A percentile compares a stretch with the other conserved stretches of the same genome.
Conservation (phyloP, 2,113 vertebrate species). For the Semnornis frantzii region DNA sequence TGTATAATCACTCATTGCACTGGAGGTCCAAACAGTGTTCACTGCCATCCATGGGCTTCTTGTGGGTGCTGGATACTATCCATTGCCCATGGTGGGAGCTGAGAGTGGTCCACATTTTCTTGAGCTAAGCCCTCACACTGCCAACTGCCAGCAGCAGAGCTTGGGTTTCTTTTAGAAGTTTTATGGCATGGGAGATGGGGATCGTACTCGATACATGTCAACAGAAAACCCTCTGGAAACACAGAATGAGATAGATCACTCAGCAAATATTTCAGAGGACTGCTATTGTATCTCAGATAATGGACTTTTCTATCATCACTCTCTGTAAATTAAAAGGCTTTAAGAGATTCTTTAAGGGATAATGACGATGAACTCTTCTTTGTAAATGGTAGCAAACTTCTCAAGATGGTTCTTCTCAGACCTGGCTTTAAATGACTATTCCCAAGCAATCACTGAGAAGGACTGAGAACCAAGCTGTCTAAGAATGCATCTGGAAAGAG, state of each 20-base stretch:
- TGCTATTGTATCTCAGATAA: not conserved
- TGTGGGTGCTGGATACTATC: not conserved
- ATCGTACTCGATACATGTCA: not conserved
- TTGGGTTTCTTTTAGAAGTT: not conserved
- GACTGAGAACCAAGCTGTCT: not conserved
- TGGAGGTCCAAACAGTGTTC: not conserved
- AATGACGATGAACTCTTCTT: not conserved
- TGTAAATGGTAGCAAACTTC: not conserved
- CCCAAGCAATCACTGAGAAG: not conserved
- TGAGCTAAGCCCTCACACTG: not conserved
- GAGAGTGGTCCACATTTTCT: not conserved
- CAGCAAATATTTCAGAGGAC: not conserved
- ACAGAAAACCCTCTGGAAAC: not conserved
- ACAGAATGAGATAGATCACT: not conserved
- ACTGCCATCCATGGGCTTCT: not conserved
- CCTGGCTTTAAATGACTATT: not conserved
- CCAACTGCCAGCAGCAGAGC: not conserved
- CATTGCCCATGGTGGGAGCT: fast-evolving
- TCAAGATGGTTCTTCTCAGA: not conserved
- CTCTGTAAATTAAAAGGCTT: not conserved
- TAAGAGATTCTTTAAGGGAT: not conserved
- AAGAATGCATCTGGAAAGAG: not conserved
- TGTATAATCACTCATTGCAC: not conserved
- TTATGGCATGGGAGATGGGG: not conserved
- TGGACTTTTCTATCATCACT: not conserved